A percentile compares a stretch with the other conserved stretches of the same genome.
phyloP scores from a whole-genome alignment of 2,113 vertebrate species.

The Geococcyx californianus region DNA sequence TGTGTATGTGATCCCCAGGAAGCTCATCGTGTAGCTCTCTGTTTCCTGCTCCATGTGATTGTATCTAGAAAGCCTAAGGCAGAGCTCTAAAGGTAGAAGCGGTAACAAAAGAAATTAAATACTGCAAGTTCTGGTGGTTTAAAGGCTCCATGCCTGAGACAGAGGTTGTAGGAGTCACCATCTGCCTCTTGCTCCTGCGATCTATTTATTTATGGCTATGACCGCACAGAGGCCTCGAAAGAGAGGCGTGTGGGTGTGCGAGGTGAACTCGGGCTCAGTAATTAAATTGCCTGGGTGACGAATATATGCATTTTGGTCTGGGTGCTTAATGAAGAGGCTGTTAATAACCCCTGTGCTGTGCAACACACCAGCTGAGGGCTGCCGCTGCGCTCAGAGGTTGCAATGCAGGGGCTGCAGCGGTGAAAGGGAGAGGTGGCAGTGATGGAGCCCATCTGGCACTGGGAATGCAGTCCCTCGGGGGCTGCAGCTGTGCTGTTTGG shows the following conservation, averaged over 20 bases:
- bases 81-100: constrained; percentile 28
- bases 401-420: neutral
- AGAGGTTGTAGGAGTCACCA: constrained; percentile 6
- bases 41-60: constrained; percentile 54
- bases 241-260: neutral
- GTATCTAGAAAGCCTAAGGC: constrained; percentile 53
- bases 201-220: constrained; percentile 17
- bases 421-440: neutral
- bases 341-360: neutral
- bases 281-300: constrained; percentile 26
- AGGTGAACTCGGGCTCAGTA: neutral
- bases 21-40: constrained; percentile 15
- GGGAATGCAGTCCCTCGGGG: neutral
- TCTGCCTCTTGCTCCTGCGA: neutral
- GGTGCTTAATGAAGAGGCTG: neutral
- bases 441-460: neutral
- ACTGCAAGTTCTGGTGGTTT: constrained; percentile 1
- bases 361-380: accelerated
- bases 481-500: neutral
- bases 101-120: constrained; percentile 54
- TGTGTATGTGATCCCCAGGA: constrained; percentile 42
- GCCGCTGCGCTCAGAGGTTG: neutral
- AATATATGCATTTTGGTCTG: neutral
- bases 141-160: neutral
- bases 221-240: constrained; percentile 17